phyloP scores from a whole-genome alignment of 2,113 vertebrate species.

The Anolis sagrei region DNA sequence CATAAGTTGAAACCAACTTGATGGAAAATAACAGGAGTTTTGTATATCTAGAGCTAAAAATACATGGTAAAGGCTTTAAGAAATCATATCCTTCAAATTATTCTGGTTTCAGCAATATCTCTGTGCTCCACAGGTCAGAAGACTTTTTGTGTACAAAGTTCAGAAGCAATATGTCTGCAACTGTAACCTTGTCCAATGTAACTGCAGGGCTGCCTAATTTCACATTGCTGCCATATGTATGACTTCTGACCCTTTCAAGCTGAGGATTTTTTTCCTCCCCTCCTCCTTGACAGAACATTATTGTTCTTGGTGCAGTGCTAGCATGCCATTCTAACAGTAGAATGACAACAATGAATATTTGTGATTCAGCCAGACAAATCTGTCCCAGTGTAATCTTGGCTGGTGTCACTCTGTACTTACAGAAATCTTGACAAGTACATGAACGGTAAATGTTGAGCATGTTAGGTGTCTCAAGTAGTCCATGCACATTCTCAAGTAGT shows the following conservation, averaged over 20 bases:
- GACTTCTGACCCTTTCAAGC: neutral
- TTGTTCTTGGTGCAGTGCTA: neutral
- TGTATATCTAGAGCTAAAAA: neutral
- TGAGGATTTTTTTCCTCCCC: neutral
- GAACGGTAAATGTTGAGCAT: neutral
- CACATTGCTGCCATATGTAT: neutral
- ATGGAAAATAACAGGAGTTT: neutral
- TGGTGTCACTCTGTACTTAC: neutral
- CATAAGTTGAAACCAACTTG: too few species aligned
- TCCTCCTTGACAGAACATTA: neutral
- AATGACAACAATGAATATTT: neutral
- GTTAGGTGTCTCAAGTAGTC: neutral
- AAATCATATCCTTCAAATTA: neutral
- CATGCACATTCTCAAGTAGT: neutral
- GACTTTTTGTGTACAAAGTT: neutral
- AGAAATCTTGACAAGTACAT: neutral
- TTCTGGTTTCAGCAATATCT: neutral
- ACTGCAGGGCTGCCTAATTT: neutral
- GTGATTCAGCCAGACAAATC: neutral
- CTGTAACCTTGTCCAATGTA: neutral
- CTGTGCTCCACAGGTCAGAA: neutral
- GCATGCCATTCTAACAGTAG: neutral
- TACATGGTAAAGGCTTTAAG: neutral
- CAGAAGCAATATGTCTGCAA: neutral
- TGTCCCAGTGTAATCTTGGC: neutral